Base-by-base conservation (phyloP, 64 coral and sea anemone species). In the Cladopsammia gracilis region DNA sequence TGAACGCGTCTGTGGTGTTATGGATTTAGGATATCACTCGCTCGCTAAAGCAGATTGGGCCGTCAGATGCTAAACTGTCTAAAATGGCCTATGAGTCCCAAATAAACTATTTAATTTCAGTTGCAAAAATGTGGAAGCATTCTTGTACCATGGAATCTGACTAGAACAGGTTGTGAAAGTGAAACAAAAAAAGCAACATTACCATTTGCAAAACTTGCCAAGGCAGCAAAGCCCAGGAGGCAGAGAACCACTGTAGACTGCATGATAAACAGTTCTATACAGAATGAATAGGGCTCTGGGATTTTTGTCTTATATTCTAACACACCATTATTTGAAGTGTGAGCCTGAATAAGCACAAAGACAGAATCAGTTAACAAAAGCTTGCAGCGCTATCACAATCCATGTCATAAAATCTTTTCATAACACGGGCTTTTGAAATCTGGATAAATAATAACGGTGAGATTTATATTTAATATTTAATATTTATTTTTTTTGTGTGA, bases 201-300 rank as follows among this genome's bases (percentile, higher is more conserved):
- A 86, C 83, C 86, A 15, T 88, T 49, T 19, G 71, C 70, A 8
- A 88, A 7, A 75, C 54, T 43, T 18, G 86, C 86, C 25, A 88
- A 57, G 53, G 43, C 86, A 34, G 71, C 52, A 11, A 88, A 1
- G 19, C 86, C 71, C 70, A 88, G 60, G 6, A 62, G 13, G 43
- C 70, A 88, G 58, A 88, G 54, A 11, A 75, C 49, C 15, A 71
- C 19, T 18, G 10, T 16, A 0, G 58, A 51, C 26, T 88, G 71
- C 86, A 76, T 87, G 20, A 14, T 74, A 24, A 82, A 52, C 1
- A 13, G 19, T 19, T 64, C 14, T 64, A 15, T 64, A 64, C 61
- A 64, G 14, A 19, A 5, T 19, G 61, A 4, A 18, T 20, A 20
- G 14, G 61, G 13, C 19, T 64, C 14, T 64, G 61, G 18, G 14